Base-by-base conservation (phyloP, 2,797 vertebrate genomes). In the Antennarius maculatus region DNA sequence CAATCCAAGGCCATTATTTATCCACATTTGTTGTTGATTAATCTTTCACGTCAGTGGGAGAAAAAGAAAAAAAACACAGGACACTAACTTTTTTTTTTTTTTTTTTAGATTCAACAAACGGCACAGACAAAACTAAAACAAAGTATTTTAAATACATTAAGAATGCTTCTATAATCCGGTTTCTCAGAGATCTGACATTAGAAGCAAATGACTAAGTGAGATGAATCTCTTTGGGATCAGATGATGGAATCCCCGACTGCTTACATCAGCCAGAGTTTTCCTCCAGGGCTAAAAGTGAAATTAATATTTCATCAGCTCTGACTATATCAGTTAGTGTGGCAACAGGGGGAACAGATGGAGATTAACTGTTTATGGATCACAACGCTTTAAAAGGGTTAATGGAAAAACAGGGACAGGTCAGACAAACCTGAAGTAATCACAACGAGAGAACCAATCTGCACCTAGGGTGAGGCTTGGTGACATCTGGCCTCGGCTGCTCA, bases 101-200 rank as follows among this genome's bases (percentile, higher is more conserved):
- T 23, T 60, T 73, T 39, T 82, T 31, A 69, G 61, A 77, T 47
- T 54, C 18, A 67, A 37, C 61, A 50, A 61, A 39, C 68, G n/a
- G 16, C 63, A n/a, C 28, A 59, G 41, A 57, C 0, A 6, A 28
- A 66, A 41, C 42, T 27, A 51, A 1, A 29, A 16, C 64, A 29
- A 63, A 78, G 83, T 52, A 34, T 34, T 76, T 83, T 80, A 68
- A 55, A 71, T 55, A 49, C 18, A 13, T 61, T 58, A 64, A 57
- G 54, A 10, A 71, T 11, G 54, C 59, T 67, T 56, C 6, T 7
- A 11, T 42, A 29, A 48, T 59, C 11, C 42, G 31, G 18, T 18
- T 3, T 9, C 45, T 61, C 53, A 29, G 56, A 29, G 55, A 43
- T 69, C 39, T 50, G 7, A 69, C 46, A 77, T 49, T 48, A 71